phyloP scores from a whole-genome alignment of 1,140 invertebrate species.

The Megalopta genalis region DNA sequence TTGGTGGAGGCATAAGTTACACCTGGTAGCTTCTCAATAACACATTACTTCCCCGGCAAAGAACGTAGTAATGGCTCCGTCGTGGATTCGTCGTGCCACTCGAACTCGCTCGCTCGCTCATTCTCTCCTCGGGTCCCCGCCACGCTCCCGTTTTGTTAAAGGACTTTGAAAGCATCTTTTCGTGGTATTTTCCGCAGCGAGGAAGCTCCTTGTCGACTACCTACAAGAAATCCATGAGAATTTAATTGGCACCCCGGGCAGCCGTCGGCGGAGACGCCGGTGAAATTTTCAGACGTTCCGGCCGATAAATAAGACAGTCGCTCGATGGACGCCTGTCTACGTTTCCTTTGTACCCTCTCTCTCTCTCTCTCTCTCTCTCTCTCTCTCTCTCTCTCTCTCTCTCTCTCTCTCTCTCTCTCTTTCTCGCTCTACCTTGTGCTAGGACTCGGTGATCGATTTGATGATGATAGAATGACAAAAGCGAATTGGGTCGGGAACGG shows the following conservation, averaged over 20 bases:
- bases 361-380: no score
- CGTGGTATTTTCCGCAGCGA: slow-evolving; percentile 34
- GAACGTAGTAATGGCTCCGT: slow-evolving; percentile 58
- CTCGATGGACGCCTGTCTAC: slow-evolving; percentile 6
- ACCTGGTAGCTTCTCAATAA: slow-evolving; percentile 73
- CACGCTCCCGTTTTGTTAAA: slow-evolving; percentile 44
- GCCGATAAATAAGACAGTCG: slow-evolving; percentile 2
- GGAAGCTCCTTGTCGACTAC: slow-evolving; percentile 27
- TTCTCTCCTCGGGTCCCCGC: neutral
- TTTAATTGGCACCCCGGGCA: slow-evolving; percentile 69
- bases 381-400: no score
- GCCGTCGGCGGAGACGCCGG: no score
- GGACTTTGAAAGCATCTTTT: slow-evolving; percentile 44
- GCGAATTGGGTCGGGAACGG: no score
- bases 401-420: no score
- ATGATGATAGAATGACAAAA: no score
- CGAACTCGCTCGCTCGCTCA: slow-evolving; percentile 36
- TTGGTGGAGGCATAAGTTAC: slow-evolving; percentile 68
- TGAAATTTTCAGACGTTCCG: slow-evolving; percentile 14
- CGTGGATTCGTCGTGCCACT: slow-evolving; percentile 55
- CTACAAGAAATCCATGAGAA: slow-evolving; percentile 61
- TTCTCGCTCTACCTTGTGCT: no score
- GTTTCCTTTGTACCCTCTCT: no score
- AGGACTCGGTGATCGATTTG: no score
- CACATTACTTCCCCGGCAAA: slow-evolving; percentile 58